These are phyloP conservation scores for Heloderma charlesbogerti DNA, from an alignment of 2,113 vertebrate genomes.

Conservation along the genomic window DNA sequence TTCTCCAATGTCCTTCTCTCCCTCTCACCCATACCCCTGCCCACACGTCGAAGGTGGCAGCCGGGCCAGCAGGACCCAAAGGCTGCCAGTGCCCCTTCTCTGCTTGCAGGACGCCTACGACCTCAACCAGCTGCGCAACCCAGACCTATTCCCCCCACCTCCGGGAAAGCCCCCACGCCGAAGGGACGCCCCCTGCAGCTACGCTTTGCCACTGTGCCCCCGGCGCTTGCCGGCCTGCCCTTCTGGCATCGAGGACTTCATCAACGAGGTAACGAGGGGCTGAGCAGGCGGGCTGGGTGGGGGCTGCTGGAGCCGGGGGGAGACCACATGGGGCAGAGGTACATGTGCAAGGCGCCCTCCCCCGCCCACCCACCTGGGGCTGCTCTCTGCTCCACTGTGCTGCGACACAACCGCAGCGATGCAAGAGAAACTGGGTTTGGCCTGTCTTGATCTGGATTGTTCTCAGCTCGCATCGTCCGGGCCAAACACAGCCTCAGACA, in stretches of 20 bases:
- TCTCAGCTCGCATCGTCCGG: no score
- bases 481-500: no score
- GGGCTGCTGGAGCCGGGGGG: not conserved
- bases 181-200: conserved; percentile 83
- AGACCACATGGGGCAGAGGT: not conserved
- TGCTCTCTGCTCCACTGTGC: not conserved
- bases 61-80: no score
- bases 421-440: no score
- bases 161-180: conserved; percentile 81
- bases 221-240: conserved; percentile 81
- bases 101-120: conserved; percentile 88
- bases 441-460: no score
- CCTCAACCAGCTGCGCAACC: conserved; percentile 90
- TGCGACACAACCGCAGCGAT: no score
- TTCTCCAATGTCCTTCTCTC: not conserved
- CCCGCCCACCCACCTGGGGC: not conserved
- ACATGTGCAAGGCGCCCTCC: no score
- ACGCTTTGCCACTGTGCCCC: conserved; percentile 73
- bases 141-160: conserved; percentile 67
- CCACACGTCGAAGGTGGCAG: no score
- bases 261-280: conserved; percentile 81
- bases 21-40: no score
- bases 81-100: no score
- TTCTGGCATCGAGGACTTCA: conserved; percentile 91
- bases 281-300: not conserved